Conservation (phyloP, 2,888 invertebrate genomes). For the Villa cingulata region DNA sequence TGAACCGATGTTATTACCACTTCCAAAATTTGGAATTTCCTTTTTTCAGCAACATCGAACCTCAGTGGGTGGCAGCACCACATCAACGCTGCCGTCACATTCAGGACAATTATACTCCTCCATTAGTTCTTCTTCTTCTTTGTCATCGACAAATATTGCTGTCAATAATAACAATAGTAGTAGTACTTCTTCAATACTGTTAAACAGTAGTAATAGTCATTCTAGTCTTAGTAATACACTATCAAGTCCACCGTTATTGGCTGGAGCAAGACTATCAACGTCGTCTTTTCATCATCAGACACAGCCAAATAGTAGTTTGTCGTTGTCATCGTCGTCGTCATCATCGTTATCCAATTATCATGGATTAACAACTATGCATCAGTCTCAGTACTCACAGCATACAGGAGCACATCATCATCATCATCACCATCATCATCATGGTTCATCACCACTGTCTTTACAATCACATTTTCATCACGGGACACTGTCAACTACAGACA, state of each 20-base stretch:
- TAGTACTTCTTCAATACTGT: constrained; percentile 19
- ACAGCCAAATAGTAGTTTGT: constrained; percentile 15
- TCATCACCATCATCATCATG: constrained; percentile 15
- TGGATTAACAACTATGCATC: neutral
- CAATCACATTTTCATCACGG: constrained; percentile 30
- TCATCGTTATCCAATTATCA: constrained; percentile 21
- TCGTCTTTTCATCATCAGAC: constrained; percentile 16
- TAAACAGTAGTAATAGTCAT: constrained; percentile 24
- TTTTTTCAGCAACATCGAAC: constrained; percentile 39
- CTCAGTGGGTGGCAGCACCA: constrained; percentile 14
- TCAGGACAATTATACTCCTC: constrained; percentile 15
- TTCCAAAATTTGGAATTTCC: constrained; percentile 76
- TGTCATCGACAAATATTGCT: constrained; percentile 7
- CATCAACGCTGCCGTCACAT: constrained; percentile 12
- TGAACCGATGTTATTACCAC: constrained; percentile 66
- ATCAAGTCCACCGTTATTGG: constrained; percentile 18
- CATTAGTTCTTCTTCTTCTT: constrained; percentile 11
- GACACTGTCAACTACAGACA: constrained; percentile 6
- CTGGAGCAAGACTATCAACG: constrained; percentile 12
- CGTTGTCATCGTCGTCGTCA: constrained; percentile 19
- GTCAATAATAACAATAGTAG: constrained; percentile 17
- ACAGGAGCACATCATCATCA: constrained; percentile 18
- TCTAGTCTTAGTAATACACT: constrained; percentile 34
- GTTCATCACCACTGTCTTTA: constrained; percentile 14
- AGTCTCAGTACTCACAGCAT: neutral